Evolutionary conservation across 1,140 invertebrate genomes (phyloP), one percentile per base, ranked within the genome.

Genomic region (Papilio aristodemus): DNA sequence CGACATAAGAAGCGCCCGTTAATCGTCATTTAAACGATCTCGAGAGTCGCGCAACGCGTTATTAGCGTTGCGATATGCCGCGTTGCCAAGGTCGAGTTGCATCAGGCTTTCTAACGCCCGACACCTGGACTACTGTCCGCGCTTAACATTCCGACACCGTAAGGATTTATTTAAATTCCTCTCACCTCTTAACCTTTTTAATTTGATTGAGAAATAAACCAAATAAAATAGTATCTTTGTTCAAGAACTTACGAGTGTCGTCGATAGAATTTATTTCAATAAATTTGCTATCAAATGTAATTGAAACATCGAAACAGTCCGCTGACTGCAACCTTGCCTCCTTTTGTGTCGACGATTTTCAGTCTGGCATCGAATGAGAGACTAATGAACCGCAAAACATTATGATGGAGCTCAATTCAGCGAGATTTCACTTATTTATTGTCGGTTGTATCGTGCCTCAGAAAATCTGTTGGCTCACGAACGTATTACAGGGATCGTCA

Each of bases 21-120:
- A 83, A 91, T 91, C 85, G 86, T 86, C 84, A 87, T 87, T 89
- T 89, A 91, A 91, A 87, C 80, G 86, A 85, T 91, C 80, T 87
- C 78, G 81, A 79, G 80, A 79, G 79, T 75, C 71, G 75, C 78
- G 83, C 75, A 83, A 84, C 75, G 75, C 76, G 84, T 84, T 86
- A 86, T 85, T 80, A 83, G 77, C 75, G 79, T 85, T 85, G 78
- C 81, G 78, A 83, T 79, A 80, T 71, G 80, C 83, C 80, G 84
- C 84, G 72, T 67, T 80, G 84, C 85, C 84, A 89, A 87, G 89
- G 89, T 84, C 72, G 50, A 43, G 39, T 89, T 89, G 76, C 88
- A 69, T 81, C 80, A 89, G 72, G 80, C 86, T 91, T 89, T 91
- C 89, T 89, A 89, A 69, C 84, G 88, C 80, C 79, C 86, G 80